A percentile compares a stretch with the other conserved stretches of the same genome.
Conservation (phyloP, 2,888 invertebrate genomes). For the Pseudococcus longispinus region DNA sequence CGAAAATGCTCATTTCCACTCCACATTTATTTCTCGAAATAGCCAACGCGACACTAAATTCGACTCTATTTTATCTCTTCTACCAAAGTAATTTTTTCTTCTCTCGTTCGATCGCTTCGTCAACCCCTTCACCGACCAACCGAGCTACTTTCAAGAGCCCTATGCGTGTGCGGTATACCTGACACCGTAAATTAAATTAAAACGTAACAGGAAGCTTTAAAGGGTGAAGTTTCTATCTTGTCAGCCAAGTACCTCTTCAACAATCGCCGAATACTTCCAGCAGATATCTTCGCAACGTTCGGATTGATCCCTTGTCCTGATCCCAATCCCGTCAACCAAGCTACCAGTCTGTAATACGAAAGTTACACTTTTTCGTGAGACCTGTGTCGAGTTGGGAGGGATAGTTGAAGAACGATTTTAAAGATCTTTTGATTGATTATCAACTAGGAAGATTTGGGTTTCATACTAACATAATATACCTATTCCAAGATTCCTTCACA, state of each 20-base stretch:
- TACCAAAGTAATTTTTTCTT: not conserved
- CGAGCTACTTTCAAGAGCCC: not conserved
- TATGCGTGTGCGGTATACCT: conserved; percentile 3
- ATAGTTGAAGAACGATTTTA: not conserved
- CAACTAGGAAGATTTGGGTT: not conserved
- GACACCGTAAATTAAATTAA: conserved; percentile 34
- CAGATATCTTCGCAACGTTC: not conserved
- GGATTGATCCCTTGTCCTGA: not conserved
- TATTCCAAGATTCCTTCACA: too few relatives aligned
- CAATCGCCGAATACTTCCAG: not conserved
- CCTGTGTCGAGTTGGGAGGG: not conserved
- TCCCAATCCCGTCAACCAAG: not conserved
- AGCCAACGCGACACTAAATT: not conserved
- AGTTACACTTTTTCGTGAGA: not conserved
- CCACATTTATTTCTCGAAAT: too few relatives aligned
- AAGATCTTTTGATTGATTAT: not conserved
- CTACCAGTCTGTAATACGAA: not conserved
- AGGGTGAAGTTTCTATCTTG: conserved; percentile 15
- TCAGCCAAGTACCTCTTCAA: not conserved
- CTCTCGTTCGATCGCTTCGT: not conserved
- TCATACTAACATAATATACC: too few relatives aligned
- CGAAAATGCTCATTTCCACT: too few relatives aligned
- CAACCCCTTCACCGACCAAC: not conserved
- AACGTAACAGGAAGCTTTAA: conserved; percentile 25
- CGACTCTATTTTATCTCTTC: not conserved